Base-by-base conservation (phyloP, 2,888 invertebrate genomes). In the Lasius platythorax region DNA sequence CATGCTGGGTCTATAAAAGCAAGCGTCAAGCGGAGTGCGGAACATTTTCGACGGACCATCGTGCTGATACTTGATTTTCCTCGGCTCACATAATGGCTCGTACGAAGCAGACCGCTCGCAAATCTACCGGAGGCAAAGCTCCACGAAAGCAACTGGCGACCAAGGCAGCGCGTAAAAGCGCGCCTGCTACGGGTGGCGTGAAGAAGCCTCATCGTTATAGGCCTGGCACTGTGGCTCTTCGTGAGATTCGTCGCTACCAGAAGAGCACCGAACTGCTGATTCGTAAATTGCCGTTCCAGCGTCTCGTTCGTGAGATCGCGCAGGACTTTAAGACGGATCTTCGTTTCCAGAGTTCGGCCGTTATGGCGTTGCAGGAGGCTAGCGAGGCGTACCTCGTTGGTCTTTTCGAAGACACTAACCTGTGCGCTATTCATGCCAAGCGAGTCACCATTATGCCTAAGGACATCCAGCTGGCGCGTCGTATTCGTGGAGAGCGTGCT, bases 81-180 rank as follows among this genome's bases (percentile, higher is more conserved):
- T 18, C 3, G 1, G 0, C 3, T 15, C 1, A 4, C 11, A 18
- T 53, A 4, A 99, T 99, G 99, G 99, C 99, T 89, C 98, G 99
- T 97, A 99, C 99, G 33, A 99, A 99, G 97, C 99, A 99, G 95
- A 99, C 99, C 30, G 99, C 99, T 79, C 98, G 99, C 96, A 99
- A 99, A 95, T 98, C 98, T 0, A 99, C 99, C 82, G 99, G 99
- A 97, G 99, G 99, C 93, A 99, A 99, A 96, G 99, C 99, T 92
- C 99, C 99, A 85, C 97, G 99, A 92, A 99, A 99, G 96, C 99
- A 99, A 95, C 93, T 90, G 95, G 99, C 99, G 58, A 99, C 99
- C 66, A 99, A 99, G 96, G 98, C 99, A 37, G 99, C 99, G 61
- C 97, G 99, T 95, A 99, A 99, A 96, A 98, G 98, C 88, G 98